Evolutionary conservation across 2,797 vertebrate species (phyloP), one percentile per base, ranked within the genome.

Genomic region (Vireo griseus): DNA sequence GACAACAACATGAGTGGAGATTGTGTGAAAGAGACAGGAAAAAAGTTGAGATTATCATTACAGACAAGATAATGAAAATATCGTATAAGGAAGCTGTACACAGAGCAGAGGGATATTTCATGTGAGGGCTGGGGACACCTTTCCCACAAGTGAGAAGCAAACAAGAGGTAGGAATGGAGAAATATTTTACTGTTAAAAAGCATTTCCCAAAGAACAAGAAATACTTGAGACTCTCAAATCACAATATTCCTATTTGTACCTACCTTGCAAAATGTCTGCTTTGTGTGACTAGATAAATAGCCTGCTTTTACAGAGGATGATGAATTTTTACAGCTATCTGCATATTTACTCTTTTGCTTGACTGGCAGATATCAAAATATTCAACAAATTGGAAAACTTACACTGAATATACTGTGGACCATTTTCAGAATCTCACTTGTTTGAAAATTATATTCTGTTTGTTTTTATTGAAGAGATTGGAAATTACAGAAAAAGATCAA

Each of bases 31-130:
- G 13, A 73, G 28, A 25, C 7, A 40, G 18, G 26, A 47, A 66
- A 73, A 68, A 66, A 33, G 9, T 13, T 75, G 25, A 67, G 21
- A 54, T 42, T 29, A 12, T 71, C 13, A 14, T 52, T 57, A 65
- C 1, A 74, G 52, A 85, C 6, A 59, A 54, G 24, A 50, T 62
- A 8, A 28, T 37, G 22, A 52, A 75, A 65, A n/a, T 35, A 33
- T 1, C 16, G 1, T 7, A 19, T 16, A 63, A 67, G 21, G 16
- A 69, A 72, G 37, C 2, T 51, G 5, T 9, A 68, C 5, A 26
- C 0, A 1, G 29, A 29, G 28, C 1, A 1, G 26, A 63, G 18
- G 15, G 2, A 7, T 42, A 33, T 65, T 74, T 50, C 6, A 0
- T 39, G 8, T 31, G 35, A 16, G 6, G 37, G 21, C 29, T 55